Conservation (phyloP, 1,140 invertebrate genomes). For the Diorhabda elongata region DNA sequence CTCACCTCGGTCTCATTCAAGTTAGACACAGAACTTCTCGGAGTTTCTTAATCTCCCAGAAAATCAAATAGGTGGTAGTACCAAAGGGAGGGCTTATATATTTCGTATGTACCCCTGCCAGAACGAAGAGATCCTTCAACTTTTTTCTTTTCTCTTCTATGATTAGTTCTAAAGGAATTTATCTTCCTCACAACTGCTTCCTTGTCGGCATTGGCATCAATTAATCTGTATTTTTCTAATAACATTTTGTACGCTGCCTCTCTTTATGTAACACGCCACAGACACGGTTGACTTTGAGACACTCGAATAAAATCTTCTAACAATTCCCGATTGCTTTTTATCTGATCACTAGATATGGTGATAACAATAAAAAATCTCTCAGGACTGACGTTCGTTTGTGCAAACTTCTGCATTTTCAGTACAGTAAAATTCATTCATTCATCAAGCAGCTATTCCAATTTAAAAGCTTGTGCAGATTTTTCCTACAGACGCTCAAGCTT, state of each 20-base stretch:
- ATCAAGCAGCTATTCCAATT: no score
- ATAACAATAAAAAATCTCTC: no score
- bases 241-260: neutral
- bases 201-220: neutral
- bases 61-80: neutral
- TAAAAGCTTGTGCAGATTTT: no score
- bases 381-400: no score
- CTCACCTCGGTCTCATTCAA: neutral
- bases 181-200: constrained; percentile 8
- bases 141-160: constrained; percentile 5
- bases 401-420: no score
- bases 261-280: neutral
- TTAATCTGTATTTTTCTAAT: neutral
- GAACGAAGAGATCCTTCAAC: neutral
- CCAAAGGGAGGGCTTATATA: neutral
- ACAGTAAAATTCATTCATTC: no score
- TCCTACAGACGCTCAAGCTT: no score
- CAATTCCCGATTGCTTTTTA: no score
- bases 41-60: neutral
- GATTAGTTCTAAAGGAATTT: neutral
- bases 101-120: neutral
- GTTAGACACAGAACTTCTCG: neutral
- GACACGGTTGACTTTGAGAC: no score
- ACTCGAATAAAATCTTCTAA: no score
- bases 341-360: no score